phyloP scores from a whole-genome alignment of 2,113 vertebrate genomes.

The Rhinopomastus cyanomelas region DNA sequence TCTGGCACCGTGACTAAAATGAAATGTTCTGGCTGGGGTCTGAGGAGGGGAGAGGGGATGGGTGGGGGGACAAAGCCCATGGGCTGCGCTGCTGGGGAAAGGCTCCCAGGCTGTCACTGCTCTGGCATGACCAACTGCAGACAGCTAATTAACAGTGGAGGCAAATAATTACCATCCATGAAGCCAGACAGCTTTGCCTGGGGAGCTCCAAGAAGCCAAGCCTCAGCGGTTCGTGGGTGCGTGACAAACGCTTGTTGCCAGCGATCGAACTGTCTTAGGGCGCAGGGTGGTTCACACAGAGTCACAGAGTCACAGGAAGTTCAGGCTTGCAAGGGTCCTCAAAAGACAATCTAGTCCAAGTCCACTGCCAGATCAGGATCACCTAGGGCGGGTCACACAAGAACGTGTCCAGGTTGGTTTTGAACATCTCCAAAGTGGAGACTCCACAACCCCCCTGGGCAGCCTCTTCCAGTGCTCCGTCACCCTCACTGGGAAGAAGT shows the following conservation, averaged over 20 bases:
- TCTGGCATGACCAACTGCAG: conserved; percentile 48
- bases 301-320: too few species aligned
- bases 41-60: background rate
- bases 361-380: too few species aligned
- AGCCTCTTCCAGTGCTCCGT: too few species aligned
- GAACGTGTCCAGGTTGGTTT: too few species aligned
- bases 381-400: too few species aligned
- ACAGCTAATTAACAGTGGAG: conserved; percentile 76
- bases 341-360: too few species aligned
- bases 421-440: too few species aligned
- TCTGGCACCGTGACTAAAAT: conserved; percentile 59
- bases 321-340: too few species aligned
- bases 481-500: too few species aligned
- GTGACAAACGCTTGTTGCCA: background rate
- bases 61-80: background rate
- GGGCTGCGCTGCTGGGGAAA: conserved; percentile 25
- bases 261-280: background rate
- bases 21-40: conserved; percentile 52
- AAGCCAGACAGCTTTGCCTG: conserved; percentile 69
- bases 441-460: too few species aligned
- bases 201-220: conserved; percentile 26
- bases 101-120: conserved; percentile 55
- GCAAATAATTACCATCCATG: conserved; percentile 74
- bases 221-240: background rate
- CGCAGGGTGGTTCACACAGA: background rate